Base-by-base conservation (phyloP, 1,140 invertebrate species). In the Zaprionus taronus region DNA sequence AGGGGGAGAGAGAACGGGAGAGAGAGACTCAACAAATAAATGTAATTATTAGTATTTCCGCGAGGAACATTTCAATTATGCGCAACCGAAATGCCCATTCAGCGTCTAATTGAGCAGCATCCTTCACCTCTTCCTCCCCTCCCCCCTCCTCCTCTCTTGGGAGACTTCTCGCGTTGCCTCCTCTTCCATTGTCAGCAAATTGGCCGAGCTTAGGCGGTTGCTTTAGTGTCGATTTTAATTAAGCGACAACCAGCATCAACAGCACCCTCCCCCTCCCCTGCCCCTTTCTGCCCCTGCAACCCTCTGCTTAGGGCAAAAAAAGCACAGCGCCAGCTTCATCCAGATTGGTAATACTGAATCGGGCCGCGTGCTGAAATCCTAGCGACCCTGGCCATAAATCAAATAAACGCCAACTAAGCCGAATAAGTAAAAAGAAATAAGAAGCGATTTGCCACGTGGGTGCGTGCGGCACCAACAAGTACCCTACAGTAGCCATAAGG, bases 321-420 rank as follows among this genome's bases (percentile, higher is more conserved):
- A 61, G 26, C 56, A 51, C 24, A 38, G 57, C 41, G 62, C 24
- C 17, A 15, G 67, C 61, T 11, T 47, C 53, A 41, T n/a, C 20
- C 12, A 31, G 66, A 66, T 75, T 74, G 57, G 66, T 62, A 69
- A 57, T 55, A 36, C 57, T 12, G 36, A 36, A 62, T 62, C 34
- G 49, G 47, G 36, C 24, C 64, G 58, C n/a, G 44, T 41, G 71
- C 56, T 73, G 66, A 86, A 87, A 87, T 86, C 83, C 79, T 72
- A 72, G 80, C 73, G 83, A 79, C 67, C 81, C 80, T 76, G 81
- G 79, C 72, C 81, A 87, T 87, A 84, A 87, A 87, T 87, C 84
- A 87, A 89, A 89, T 87, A 87, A 87, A 79, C 84, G 84, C 84
- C 81, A 77, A 89, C 81, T 89, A 87, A 89, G 84, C 84, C 77